Evolutionary conservation across 2,113 vertebrate species (phyloP), one percentile per base, ranked within the genome.

Genomic region (Campylomormyrus tamandua): DNA sequence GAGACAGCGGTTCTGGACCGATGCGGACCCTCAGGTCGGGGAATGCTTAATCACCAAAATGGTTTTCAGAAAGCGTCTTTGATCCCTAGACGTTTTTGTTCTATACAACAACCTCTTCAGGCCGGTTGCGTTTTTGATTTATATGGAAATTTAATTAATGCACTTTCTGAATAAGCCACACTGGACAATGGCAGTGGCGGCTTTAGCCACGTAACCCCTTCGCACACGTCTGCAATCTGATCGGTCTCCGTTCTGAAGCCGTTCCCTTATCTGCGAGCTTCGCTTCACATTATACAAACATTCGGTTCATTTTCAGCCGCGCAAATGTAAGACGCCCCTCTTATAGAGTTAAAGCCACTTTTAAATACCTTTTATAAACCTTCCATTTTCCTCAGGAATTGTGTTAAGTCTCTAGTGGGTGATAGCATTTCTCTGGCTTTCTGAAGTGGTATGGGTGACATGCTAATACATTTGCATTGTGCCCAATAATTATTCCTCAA

Each of bases 391-490:
- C 46, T 85, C 92, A 90, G 89, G 91, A 92, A 92, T 94, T 92
- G 92, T 94, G 89, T 91, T 90, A 94, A 93, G 92, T 91, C 92
- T 89, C 93, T 90, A 93, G 93, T 92, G 91, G 93, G 92, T 77
- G 90, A 90, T 85, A 77, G 89, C 93, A 92, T 92, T 93, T 94
- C 93, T 92, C 92, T 95, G 88, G 90, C 89, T 92, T 92, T 45
- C 90, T 92, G 93, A 95, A 95, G 94, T 95, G 94, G 95, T 96
- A 93, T 96, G 93, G 94, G 93, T 96, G 94, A 95, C 95, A 95
- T 93, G 94, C 93, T 96, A 95, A 96, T 96, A 95, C 93, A 94
- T 96, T 95, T 93, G 94, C 93, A 94, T 96, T 96, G 95, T 96
- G 93, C 93, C 93, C 92, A 49, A 91, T 95, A 94, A 96, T 95